Evolutionary conservation across 2,113 vertebrate species (phyloP).

Genomic region (Nycticorax nycticorax): DNA sequence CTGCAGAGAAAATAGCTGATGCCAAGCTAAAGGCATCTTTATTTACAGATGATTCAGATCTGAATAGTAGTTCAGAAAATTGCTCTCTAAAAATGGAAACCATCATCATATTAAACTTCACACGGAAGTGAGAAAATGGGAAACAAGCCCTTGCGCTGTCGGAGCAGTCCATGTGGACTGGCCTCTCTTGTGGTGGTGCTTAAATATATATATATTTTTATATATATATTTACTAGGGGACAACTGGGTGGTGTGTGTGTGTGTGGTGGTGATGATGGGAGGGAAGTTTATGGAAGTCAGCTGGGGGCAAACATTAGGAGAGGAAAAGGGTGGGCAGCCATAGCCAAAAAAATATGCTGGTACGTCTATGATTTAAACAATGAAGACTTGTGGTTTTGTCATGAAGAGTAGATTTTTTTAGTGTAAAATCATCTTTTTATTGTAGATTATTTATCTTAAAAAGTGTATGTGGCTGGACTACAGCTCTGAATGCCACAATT

Average conservation of each 20-base stretch:
- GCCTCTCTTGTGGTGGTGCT: not conserved
- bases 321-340: not conserved
- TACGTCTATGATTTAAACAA: not conserved
- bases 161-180: not conserved
- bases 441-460: not conserved
- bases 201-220: too few species aligned
- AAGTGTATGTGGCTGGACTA: not conserved
- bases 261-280: not conserved
- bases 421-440: not conserved
- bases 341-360: not conserved
- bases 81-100: conserved; percentile 19
- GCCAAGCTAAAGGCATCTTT: conserved; percentile 19
- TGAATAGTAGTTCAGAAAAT: not conserved
- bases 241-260: not conserved
- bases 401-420: not conserved
- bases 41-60: conserved; percentile 14
- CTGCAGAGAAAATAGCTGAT: not conserved
- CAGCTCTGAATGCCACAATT: not conserved
- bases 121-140: not conserved
- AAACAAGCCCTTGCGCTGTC: not conserved
- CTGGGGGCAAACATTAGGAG: not conserved
- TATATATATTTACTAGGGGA: not conserved
- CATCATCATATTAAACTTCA: not conserved
- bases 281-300: not conserved
- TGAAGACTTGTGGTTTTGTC: not conserved